A percentile compares a stretch with the other conserved stretches of the same genome.
phyloP scores from a whole-genome alignment of 2,888 invertebrate genomes.

The Adela reaumurella region DNA sequence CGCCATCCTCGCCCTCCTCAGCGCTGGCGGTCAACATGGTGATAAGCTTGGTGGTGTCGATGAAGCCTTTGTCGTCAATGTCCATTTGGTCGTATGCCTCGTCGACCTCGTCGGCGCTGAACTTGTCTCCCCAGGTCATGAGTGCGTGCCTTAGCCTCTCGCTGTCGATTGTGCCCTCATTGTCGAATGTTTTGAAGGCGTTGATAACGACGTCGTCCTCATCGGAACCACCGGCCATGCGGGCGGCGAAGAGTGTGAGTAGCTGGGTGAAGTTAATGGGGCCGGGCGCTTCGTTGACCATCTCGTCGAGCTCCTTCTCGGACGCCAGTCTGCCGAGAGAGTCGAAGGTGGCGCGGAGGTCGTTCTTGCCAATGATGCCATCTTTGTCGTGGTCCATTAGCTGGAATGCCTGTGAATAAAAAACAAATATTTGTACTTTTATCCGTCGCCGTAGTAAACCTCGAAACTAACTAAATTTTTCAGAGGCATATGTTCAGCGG shows the following conservation, averaged over 20 bases:
- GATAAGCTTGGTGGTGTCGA: slow-evolving; percentile 84
- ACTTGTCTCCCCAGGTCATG: slow-evolving; percentile 93
- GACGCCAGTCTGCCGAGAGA: slow-evolving; percentile 84
- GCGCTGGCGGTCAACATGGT: slow-evolving; percentile 84
- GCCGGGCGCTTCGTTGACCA: slow-evolving; percentile 83
- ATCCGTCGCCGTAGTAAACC: too few species aligned
- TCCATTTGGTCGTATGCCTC: slow-evolving; percentile 92
- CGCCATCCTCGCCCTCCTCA: slow-evolving; percentile 75
- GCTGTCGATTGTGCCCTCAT: slow-evolving; percentile 82
- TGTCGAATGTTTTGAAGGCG: slow-evolving; percentile 91
- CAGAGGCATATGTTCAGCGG: too few species aligned
- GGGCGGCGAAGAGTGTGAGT: slow-evolving; percentile 85
- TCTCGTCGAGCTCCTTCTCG: slow-evolving; percentile 88
- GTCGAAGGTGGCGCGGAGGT: slow-evolving; percentile 89
- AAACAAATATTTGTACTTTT: too few species aligned
- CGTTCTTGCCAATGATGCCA: slow-evolving; percentile 84
- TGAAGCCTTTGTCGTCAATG: slow-evolving; percentile 86
- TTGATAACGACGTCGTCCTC: slow-evolving; percentile 89
- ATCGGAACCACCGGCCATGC: slow-evolving; percentile 89
- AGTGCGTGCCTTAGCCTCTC: slow-evolving; percentile 87
- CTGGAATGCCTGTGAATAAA: slow-evolving; percentile 81
- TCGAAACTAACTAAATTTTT: too few species aligned
- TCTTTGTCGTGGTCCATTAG: slow-evolving; percentile 96
- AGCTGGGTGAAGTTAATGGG: slow-evolving; percentile 96
- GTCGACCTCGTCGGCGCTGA: slow-evolving; percentile 82